Evolutionary conservation across 2,888 invertebrate species (phyloP), one percentile per base, ranked within the genome.

Genomic region (Drosophila parthenogenetica): DNA sequence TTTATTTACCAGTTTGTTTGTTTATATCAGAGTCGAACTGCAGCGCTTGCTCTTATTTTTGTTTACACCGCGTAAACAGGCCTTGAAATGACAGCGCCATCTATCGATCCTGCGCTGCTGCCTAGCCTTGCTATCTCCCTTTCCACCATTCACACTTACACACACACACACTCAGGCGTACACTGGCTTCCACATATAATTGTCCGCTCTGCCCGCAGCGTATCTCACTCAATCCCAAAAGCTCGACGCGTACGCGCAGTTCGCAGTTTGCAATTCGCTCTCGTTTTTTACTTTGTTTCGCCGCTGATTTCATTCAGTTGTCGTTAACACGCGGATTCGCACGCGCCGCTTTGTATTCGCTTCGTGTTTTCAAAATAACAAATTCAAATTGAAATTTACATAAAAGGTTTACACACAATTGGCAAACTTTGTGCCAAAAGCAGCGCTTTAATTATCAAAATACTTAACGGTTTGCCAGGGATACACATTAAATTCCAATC

Each of bases 311-410:
- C 72, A 77, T 79, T 87, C 85, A 87, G 90, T 90, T 73, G 73
- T 73, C 73, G 72, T 71, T 87, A 79, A 81, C 81, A 87, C 81
- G 84, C 88, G 89, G 84, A 74, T 81, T 80, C 70, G 85, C 82
- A 85, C 82, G 80, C 80, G 74, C 63, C 17, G 45, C 58, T 58
- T 66, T 59, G 19, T 53, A 69, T 61, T 62, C 43, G 55, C 48
- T 53, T n/a, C 19, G 42, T 46, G 22, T 40, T 46, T 11, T 10
- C n/a, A 17, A 29, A 17, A 29, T 10, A 45, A 35, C 16, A 45
- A 43, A 42, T 32, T 14, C 35, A 29, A 40, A 32, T 37, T 37
- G 14, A 53, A 37, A 59, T 48, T 46, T 35, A 16, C 43, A 63
- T 45, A 73, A 61, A 72, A 63, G 73, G 62, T 73, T 57, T 29